These are phyloP conservation scores for Poeciliopsis turneri DNA, from an alignment of 2,797 vertebrate species.

Conservation along the genomic window DNA sequence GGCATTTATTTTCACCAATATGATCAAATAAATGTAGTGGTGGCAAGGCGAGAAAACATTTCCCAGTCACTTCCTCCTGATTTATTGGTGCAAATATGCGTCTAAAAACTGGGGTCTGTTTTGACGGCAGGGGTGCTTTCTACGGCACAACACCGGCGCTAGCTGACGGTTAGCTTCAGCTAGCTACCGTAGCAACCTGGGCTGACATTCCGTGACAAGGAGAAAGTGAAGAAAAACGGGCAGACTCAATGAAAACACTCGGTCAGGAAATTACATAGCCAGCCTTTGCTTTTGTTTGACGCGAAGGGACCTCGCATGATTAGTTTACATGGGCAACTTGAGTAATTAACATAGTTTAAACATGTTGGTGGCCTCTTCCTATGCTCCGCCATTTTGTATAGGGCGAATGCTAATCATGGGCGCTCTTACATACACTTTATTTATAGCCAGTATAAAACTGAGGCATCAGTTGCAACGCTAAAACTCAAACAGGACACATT, in stretches of 20 bases:
- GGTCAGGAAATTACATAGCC: constrained; percentile 72
- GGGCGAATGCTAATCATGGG: constrained; percentile 89
- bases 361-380: constrained; percentile 87
- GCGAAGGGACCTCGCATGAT: constrained; percentile 45
- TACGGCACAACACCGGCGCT: constrained; percentile 46
- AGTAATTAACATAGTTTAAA: constrained; percentile 87
- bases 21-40: no score
- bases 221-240: constrained; percentile 85
- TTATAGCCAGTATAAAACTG: constrained; percentile 80
- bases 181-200: constrained; percentile 73
- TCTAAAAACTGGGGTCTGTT: not conserved
- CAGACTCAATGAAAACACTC: constrained; percentile 75
- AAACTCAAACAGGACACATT: constrained; percentile 49
- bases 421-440: constrained; percentile 87
- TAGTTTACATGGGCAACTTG: constrained; percentile 76
- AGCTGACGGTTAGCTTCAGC: constrained; percentile 74
- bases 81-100: not conserved
- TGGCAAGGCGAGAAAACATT: not conserved
- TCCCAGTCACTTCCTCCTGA: not conserved
- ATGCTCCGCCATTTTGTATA: constrained; percentile 88
- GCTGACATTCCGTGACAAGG: constrained; percentile 88
- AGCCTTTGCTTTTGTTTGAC: constrained; percentile 52
- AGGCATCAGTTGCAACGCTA: constrained; percentile 47
- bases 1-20: not conserved
- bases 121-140: not conserved